Evolutionary conservation across 2,888 invertebrate species (phyloP).

Genomic region (Hedychridium roseum): DNA sequence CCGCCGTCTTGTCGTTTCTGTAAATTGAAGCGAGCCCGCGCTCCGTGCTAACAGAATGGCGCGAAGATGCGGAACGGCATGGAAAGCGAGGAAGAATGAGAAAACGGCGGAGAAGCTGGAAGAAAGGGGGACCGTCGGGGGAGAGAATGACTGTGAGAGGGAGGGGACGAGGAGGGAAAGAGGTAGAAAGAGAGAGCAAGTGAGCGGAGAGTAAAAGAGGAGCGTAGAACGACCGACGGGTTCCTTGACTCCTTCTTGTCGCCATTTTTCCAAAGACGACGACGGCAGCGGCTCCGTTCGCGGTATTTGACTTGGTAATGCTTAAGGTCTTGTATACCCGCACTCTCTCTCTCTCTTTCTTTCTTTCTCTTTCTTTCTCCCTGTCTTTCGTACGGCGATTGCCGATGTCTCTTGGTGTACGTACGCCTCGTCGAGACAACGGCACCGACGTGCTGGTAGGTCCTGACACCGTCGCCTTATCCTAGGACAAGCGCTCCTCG

Average conservation of each 20-base stretch:
- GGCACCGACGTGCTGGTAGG: conserved; percentile 48
- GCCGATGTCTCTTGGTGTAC: neutral
- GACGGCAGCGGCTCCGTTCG: no score
- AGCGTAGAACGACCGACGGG: no score
- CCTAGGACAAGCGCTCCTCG: conserved; percentile 33
- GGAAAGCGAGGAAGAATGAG: no score
- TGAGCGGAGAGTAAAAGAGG: no score
- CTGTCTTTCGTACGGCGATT: conserved; percentile 6
- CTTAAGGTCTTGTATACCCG: conserved; percentile 44
- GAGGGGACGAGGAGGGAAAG: no score
- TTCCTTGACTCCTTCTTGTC: conserved; percentile 52
- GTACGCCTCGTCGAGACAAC: conserved; percentile 35
- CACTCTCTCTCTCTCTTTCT: conserved; percentile 20
- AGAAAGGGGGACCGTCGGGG: no score
- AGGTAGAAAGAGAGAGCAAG: conserved; percentile 4
- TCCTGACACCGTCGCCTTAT: conserved; percentile 41
- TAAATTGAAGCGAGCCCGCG: conserved; percentile 44
- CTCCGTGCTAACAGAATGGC: no score
- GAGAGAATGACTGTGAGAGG: no score
- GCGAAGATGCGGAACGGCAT: no score
- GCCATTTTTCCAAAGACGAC: conserved; percentile 54
- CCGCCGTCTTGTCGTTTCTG: conserved; percentile 30
- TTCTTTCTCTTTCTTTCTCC: conserved; percentile 14
- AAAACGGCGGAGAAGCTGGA: no score
- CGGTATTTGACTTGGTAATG: conserved; percentile 62